Conservation (phyloP, 2,797 vertebrate species). For the Aselliscus stoliczkanus region DNA sequence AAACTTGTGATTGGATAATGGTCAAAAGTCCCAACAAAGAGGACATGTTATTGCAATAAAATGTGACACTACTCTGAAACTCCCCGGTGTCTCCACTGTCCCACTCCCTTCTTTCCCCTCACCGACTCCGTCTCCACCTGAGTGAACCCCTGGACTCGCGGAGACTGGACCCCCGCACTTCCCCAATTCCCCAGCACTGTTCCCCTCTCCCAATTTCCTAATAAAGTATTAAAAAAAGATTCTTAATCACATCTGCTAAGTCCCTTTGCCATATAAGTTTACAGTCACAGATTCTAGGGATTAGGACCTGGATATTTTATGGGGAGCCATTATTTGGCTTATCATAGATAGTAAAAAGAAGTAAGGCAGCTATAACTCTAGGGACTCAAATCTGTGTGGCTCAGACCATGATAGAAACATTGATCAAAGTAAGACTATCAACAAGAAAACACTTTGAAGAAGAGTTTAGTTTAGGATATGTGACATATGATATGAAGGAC, state of each 20-base stretch:
- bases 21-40: no score
- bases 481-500: background rate
- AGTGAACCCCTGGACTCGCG: no score
- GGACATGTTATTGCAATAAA: no score
- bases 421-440: background rate
- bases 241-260: background rate
- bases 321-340: background rate
- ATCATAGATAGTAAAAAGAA: background rate
- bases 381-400: background rate
- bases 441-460: background rate
- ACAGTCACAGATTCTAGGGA: background rate
- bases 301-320: background rate
- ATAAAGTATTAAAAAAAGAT: background rate
- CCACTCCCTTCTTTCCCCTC: no score
- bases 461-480: background rate
- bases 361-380: background rate
- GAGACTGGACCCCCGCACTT: no score
- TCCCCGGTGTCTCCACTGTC: no score
- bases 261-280: background rate
- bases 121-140: no score
- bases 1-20: no score
- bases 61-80: no score
- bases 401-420: conserved; percentile 1
- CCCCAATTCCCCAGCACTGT: no score
- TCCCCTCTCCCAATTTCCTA: no score